These are phyloP conservation scores for Listronotus oregonensis DNA, from an alignment of 1,140 invertebrate species.

Conservation along the genomic window DNA sequence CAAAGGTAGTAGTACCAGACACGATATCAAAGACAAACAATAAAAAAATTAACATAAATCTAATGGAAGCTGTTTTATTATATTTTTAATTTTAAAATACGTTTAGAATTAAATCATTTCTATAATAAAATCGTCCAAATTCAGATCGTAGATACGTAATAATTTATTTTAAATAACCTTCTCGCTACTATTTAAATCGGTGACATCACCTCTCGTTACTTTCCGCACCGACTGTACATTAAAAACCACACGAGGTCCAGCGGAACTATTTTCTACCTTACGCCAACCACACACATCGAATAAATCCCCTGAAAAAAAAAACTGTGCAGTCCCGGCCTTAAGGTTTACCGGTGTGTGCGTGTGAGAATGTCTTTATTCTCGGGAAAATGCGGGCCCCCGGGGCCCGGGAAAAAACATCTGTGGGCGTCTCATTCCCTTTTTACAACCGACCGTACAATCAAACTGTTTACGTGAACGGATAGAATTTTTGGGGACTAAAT, in stretches of 20 bases:
- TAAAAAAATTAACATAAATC: too few relatives aligned
- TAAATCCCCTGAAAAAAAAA: too few relatives aligned
- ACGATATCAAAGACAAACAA: too few relatives aligned
- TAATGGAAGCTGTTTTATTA: too few relatives aligned
- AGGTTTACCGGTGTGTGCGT: too few relatives aligned
- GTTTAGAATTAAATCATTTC: not conserved
- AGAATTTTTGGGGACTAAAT: conserved; percentile 10
- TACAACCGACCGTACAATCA: not conserved
- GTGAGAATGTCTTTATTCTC: too few relatives aligned
- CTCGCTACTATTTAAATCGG: not conserved
- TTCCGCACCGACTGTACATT: not conserved
- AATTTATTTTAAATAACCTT: conserved; percentile 1
- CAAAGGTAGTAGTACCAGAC: too few relatives aligned
- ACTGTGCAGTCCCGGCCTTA: too few relatives aligned
- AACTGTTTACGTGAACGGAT: not conserved
- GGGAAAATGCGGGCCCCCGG: too few relatives aligned
- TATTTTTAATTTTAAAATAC: too few relatives aligned
- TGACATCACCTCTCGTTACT: not conserved
- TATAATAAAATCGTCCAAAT: conserved; percentile 8
- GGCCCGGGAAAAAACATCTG: not conserved
- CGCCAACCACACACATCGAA: not conserved
- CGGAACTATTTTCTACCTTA: not conserved
- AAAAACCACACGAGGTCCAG: too few relatives aligned
- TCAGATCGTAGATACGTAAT: conserved; percentile 3
- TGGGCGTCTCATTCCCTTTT: conserved; percentile 4